Base-by-base conservation (phyloP, 1,140 invertebrate genomes). In the Drosophila suzukii region DNA sequence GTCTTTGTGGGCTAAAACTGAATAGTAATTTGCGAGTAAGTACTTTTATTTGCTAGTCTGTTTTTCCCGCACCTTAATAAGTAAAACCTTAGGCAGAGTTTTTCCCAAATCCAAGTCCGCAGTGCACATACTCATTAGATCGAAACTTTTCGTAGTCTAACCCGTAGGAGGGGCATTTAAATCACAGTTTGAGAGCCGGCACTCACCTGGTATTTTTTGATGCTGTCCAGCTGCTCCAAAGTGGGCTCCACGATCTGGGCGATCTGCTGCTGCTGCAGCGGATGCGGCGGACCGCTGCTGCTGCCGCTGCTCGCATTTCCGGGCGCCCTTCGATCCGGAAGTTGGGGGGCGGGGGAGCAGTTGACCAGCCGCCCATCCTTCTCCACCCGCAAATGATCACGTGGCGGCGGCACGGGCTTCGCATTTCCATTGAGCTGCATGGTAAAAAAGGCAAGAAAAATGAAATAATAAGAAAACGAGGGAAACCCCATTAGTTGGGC, bases 151-250 rank as follows among this genome's bases (percentile, higher is more conserved):
- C 27, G 44, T 83, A 78, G 80, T 61, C 70, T 83, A 63, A n/a
- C 61, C 41, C 7, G 0, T 8, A 61, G 79, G 65, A 17, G 65
- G 77, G 46, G 34, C 6, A 0, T 0, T 0, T 4, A 57, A 54
- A 70, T 24, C 15, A 17, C 15, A 47, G 49, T 39, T 57, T 44
- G 12, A 24, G 7, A 36, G 11, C 3, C 20, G 32, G 0, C 91
- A 93, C 94, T 93, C 78, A 97, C 97, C 95, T 97, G 96, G 93
- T 97, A 98, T 92, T 98, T 98, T 81, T 95, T 96, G 91, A 98
- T 97, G 90, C 97, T 96, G 80, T 98, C 96, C 85, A 98, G 93
- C 92, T 98, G 97, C 78, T 98, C 97, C 75, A 95, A 94, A 54
- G 96, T 97, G 20, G 96, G 96, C 76, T 96, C 95, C 41, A 92